phyloP scores from a whole-genome alignment of 2,888 invertebrate genomes.

The Cryptocephalus moraei region DNA sequence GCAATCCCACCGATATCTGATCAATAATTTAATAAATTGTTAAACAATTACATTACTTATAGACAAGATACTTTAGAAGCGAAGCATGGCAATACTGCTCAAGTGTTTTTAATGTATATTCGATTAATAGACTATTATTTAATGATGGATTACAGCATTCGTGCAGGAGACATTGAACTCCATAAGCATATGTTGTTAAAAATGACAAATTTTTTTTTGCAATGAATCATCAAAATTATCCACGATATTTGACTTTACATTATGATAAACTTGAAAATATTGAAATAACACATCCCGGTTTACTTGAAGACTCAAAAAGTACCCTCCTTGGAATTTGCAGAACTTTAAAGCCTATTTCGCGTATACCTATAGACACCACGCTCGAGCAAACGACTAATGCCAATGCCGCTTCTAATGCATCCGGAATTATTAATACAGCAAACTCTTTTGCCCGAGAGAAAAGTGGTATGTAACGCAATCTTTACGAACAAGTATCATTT shows the following conservation, averaged over 20 bases:
- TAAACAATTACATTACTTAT: too few relatives aligned
- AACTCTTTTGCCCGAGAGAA: background rate
- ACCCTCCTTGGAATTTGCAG: background rate
- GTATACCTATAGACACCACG: background rate
- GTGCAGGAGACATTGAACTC: background rate
- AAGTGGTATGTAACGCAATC: background rate
- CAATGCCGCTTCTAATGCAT: background rate
- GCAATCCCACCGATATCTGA: too few relatives aligned
- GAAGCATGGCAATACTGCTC: background rate
- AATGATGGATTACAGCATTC: background rate
- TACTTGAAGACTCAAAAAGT: background rate
- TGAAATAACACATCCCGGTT: background rate
- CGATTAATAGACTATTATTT: background rate
- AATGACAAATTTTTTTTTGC: too few relatives aligned
- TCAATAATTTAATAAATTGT: too few relatives aligned
- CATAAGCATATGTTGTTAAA: too few relatives aligned
- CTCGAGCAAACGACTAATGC: background rate
- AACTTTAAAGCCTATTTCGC: background rate
- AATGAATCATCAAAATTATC: background rate
- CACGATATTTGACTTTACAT: background rate
- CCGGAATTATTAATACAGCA: background rate
- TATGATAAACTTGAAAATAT: background rate
- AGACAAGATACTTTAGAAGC: too few relatives aligned
- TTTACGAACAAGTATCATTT: background rate
- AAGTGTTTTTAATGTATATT: background rate